A percentile compares a stretch with the other conserved stretches of the same genome.
Conservation (phyloP, 2,113 vertebrate genomes). For the Potamarius usumacintae region DNA sequence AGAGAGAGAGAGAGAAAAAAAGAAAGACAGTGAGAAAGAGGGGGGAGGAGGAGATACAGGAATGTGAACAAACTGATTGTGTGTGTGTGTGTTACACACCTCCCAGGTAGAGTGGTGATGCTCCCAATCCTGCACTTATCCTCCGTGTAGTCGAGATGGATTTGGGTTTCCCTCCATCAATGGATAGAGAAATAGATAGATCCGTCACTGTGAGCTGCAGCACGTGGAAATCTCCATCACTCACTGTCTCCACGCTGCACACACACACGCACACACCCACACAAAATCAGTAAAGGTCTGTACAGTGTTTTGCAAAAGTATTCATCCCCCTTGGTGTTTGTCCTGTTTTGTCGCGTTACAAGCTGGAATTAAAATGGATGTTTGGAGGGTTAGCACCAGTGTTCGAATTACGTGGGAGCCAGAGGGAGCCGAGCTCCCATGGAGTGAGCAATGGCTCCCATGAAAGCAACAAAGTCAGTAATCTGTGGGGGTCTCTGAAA, state of each 20-base stretch:
- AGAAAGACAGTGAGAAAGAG: neutral
- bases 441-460: no score
- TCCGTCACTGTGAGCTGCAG: conserved; percentile 91
- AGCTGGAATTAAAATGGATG: no score
- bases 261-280: conserved; percentile 3
- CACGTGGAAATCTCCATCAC: conserved; percentile 93
- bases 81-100: conserved; percentile 74
- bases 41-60: neutral
- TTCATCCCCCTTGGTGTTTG: no score
- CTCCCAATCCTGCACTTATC: conserved; percentile 85
- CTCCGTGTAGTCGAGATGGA: conserved; percentile 90
- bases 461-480: no score
- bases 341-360: no score
- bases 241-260: conserved; percentile 92
- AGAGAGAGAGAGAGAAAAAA: conserved; percentile 21
- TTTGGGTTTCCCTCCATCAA: conserved; percentile 93
- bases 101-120: conserved; percentile 92
- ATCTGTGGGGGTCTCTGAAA: no score
- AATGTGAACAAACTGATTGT: no score
- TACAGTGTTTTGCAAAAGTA: no score
- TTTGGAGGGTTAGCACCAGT: no score
- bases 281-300: neutral
- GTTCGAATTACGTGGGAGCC: no score
- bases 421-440: no score
- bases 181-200: conserved; percentile 87